Conservation (phyloP, 2,888 invertebrate genomes). For the Dynastes hyllus region DNA sequence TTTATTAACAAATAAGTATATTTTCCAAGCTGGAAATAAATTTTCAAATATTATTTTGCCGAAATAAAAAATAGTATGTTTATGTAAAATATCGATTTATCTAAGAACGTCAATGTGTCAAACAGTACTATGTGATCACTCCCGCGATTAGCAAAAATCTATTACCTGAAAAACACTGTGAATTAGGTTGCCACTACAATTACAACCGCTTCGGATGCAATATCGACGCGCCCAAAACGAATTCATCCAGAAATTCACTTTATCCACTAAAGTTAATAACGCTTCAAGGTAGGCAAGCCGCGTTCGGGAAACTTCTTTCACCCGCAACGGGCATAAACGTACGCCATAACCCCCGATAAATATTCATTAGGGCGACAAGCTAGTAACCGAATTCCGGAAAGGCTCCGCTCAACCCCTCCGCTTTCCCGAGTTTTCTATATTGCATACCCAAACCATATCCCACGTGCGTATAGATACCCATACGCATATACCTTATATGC, state of each 20-base stretch:
- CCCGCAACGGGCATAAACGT: slow-evolving; percentile 16
- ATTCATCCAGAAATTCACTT: background rate
- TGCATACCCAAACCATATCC: background rate
- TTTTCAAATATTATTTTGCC: too few relatives aligned
- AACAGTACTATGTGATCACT: too few relatives aligned
- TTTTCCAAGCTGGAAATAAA: too few relatives aligned
- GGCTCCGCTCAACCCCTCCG: background rate
- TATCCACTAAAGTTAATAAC: slow-evolving; percentile 15
- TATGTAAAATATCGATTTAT: too few relatives aligned
- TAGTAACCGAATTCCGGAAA: slow-evolving; percentile 27
- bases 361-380: slow-evolving; percentile 30
- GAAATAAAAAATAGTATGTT: too few relatives aligned
- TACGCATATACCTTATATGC: background rate
- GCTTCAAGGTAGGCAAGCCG: slow-evolving; percentile 4
- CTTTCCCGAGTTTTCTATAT: background rate
- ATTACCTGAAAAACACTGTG: too few relatives aligned
- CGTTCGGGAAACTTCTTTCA: slow-evolving; percentile 19
- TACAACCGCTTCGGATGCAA: background rate
- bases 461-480: background rate
- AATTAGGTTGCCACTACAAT: background rate
- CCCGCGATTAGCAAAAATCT: too few relatives aligned
- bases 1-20: too few relatives aligned
- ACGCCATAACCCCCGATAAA: slow-evolving; percentile 24
- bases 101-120: too few relatives aligned
- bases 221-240: background rate